Percentiles rank a stretch among this genome's conserved stretches.
These are phyloP conservation scores for Pollenia amentaria DNA, from an alignment of 2,888 invertebrate species.

Conservation along the genomic window DNA sequence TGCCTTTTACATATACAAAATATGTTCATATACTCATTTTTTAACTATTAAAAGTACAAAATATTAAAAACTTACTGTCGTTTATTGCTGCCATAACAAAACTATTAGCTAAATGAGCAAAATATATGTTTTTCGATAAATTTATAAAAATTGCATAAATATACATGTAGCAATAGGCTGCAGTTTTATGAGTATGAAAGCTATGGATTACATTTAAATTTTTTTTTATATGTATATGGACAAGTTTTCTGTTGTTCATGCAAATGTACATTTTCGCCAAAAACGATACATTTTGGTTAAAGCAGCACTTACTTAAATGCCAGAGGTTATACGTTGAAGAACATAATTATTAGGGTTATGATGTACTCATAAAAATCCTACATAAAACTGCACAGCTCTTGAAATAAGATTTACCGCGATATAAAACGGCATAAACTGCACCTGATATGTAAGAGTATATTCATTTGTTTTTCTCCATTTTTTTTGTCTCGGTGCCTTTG, in stretches of 20 bases:
- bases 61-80: no score
- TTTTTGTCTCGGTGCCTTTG: not conserved
- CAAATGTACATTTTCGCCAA: conserved; percentile 30
- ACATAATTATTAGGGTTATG: conserved; percentile 63
- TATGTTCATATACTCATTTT: no score
- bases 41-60: no score
- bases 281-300: conserved; percentile 53
- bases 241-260: not conserved
- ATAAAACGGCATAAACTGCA: conserved; percentile 56
- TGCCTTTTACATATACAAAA: no score
- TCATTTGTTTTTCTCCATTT: conserved; percentile 7
- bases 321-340: conserved; percentile 58
- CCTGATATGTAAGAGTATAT: conserved; percentile 51
- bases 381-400: conserved; percentile 53
- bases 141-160: no score
- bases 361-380: conserved; percentile 49
- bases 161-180: no score
- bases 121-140: no score
- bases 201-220: not conserved
- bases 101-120: no score
- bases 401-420: conserved; percentile 45
- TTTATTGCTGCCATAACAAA: no score
- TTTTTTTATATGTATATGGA: not conserved
- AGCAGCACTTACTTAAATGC: conserved; percentile 53
- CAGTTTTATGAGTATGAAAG: no score